Evolutionary conservation across 2,113 vertebrate genomes (phyloP), one percentile per base, ranked within the genome.

Genomic region (Psephotus haematonotus): DNA sequence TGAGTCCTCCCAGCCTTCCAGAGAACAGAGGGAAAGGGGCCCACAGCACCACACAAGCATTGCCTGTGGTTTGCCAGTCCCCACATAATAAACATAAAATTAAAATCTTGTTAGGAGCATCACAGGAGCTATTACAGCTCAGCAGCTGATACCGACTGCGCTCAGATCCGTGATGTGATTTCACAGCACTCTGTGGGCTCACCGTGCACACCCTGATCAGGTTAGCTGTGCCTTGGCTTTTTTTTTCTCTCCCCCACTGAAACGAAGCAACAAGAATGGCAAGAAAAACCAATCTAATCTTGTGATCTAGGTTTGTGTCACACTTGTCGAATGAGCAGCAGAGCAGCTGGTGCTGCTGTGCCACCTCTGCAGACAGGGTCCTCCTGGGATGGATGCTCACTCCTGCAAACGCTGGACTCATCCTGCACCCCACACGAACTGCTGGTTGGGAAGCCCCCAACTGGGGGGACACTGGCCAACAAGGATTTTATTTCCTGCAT

Each of bases 71-170:
- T 79, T 65, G 72, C 74, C 89, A 39, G 86, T 95, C 97, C 91
- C 96, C 85, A 95, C 94, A 96, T 97, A 96, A 97, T 97, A 98
- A 98, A 97, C 91, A 97, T 92, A 97, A 95, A 97, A 97, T 98
- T 98, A 98, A 98, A 98, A 96, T 95, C 95, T 53, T 57, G 97
- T 97, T 98, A 97, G 95, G 95, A 95, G 96, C 97, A 96, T 91
- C 95, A 87, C 96, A 97, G 94, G 95, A 92, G 94, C 95, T 96
- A 89, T 98, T 97, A 92, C 23, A 92, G 77, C 93, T 90, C 85
- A 92, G 95, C 43, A 46, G 75, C 93, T 72, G 91, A 74, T 86
- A 80, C 70, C 65, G 94, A 92, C 97, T 97, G 79, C 89, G 96
- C 97, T 97, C 94, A 91, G 88, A 95, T 94, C 95, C 96, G 93